Conservation (phyloP, 2,113 vertebrate genomes). For the Centropus unirufus region DNA sequence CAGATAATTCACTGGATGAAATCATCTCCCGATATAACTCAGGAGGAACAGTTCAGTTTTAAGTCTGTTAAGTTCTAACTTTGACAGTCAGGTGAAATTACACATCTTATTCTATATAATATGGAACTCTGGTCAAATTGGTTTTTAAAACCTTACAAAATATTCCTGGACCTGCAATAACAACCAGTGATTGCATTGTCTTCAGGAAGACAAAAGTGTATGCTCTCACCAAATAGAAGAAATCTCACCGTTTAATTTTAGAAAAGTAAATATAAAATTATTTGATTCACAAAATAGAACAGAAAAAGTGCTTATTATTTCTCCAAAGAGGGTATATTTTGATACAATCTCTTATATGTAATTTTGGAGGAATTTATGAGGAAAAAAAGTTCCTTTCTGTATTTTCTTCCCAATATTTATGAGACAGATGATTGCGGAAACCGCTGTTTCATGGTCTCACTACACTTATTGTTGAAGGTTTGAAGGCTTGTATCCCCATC, state of each 20-base stretch:
- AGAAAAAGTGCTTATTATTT: not conserved
- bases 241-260: not conserved
- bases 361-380: not conserved
- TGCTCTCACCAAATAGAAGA: not conserved
- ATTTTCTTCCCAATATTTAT: not conserved
- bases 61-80: not conserved
- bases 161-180: not conserved
- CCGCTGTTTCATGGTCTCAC: not conserved
- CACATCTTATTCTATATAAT: not conserved
- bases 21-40: not conserved
- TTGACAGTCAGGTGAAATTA: not conserved
- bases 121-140: not conserved
- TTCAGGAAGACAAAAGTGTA: not conserved
- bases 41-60: not conserved
- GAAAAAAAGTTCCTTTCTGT: not conserved
- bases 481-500: slow-evolving; percentile 18
- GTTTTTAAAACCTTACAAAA: not conserved
- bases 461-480: not conserved
- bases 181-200: not conserved
- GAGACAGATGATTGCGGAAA: not conserved
- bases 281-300: not conserved
- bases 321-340: not conserved
- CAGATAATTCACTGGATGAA: not conserved
- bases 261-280: not conserved
- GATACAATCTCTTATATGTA: not conserved